These are phyloP conservation scores for Caenorhabditis zanzibari DNA, from an alignment of 2,888 invertebrate genomes.

Conservation along the genomic window DNA sequence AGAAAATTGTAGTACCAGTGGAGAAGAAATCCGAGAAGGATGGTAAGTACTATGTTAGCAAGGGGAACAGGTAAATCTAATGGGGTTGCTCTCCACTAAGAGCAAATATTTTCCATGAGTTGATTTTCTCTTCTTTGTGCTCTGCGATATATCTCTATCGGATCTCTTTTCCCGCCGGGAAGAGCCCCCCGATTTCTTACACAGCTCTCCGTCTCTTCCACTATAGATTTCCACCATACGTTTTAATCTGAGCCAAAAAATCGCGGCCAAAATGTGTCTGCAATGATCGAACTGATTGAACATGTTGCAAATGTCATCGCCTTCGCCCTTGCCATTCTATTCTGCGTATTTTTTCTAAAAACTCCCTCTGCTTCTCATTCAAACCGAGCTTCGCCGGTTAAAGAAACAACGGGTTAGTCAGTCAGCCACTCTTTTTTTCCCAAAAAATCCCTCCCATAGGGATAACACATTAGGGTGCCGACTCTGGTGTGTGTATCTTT, in stretches of 20 bases:
- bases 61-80: slow-evolving; percentile 20
- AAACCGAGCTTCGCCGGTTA: slow-evolving; percentile 6
- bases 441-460: slow-evolving; percentile 37
- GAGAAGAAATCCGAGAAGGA: slow-evolving; percentile 8
- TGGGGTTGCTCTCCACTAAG: background rate
- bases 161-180: slow-evolving; percentile 15
- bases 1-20: slow-evolving; percentile 2
- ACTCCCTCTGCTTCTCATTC: slow-evolving; percentile 24
- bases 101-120: slow-evolving; percentile 56
- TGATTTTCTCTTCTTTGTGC: background rate
- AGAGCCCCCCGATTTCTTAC: slow-evolving; percentile 26
- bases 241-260: slow-evolving; percentile 17
- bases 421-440: background rate
- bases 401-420: slow-evolving; percentile 38
- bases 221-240: slow-evolving; percentile 29
- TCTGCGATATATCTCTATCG: slow-evolving; percentile 15
- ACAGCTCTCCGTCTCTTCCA: slow-evolving; percentile 21
- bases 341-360: slow-evolving; percentile 39
- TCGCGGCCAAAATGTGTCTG: background rate
- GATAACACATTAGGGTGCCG: slow-evolving; percentile 53
- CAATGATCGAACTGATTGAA: slow-evolving; percentile 48
- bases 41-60: slow-evolving; percentile 13
- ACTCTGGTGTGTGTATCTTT: slow-evolving; percentile 50
- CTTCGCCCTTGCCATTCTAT: slow-evolving; percentile 27
- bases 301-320: slow-evolving; percentile 42